Base-by-base conservation (phyloP, 2,888 invertebrate genomes). In the Drosophila anomelani region DNA sequence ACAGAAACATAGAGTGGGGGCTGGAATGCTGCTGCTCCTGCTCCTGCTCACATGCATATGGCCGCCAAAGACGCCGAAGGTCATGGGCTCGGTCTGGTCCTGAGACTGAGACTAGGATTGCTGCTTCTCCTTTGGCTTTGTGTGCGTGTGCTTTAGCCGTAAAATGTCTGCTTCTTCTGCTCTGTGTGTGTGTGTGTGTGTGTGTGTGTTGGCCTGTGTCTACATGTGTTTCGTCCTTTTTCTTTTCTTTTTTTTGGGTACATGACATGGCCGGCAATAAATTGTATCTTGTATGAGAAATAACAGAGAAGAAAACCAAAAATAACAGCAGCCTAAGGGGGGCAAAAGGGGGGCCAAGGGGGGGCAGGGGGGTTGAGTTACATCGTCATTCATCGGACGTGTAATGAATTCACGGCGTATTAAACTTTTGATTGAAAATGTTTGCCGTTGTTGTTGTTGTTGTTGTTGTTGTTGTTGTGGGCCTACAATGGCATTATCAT, bases 271-370 rank as follows among this genome's bases (percentile, higher is more conserved):
- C 71, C 71, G 70, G 84, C 85, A 88, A 86, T 89, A 89, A 89
- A 89, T 86, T 89, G 77, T 84, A 81, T 86, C 85, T 85, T 83
- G 84, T 88, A 81, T 79, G 84, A 81, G 34, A 56, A 56, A 46
- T 39, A 64, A 63, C 47, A 47, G 46, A 76, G 55, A 51, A 84
- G 80, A 75, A 75, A 36, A 39, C 68, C 86, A 75, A 81, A 89
- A 53, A 53, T 36, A 53, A 83, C 84, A 86, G 79, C 83, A 76
- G 79, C 58, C 46, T 12, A 6, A 17, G 12, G 29, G 17, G 49
- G 13, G 10, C 12, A 10, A 1, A 1, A 8, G 36, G 36, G 36
- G 15, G 20, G 20, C 20, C 20, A 6, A 17, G 12, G 29, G 17
- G 49, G 13, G 10, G 8, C 7, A 1, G 4, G 4, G 20, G 29